phyloP scores from a whole-genome alignment of 2,797 vertebrate genomes.

The Chiloscyllium punctatum region DNA sequence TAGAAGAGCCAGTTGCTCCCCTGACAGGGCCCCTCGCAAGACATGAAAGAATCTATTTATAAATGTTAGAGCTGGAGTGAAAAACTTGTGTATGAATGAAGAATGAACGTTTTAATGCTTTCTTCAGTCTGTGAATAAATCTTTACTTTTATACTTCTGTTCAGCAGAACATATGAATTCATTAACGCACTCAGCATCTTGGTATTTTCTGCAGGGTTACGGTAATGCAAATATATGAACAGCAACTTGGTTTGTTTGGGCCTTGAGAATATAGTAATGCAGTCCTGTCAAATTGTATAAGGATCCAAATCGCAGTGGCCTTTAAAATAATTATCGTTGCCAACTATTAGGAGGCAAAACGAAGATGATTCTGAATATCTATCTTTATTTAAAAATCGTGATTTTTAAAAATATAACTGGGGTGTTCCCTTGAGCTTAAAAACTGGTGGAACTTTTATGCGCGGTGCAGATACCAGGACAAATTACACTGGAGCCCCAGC shows the following conservation, averaged over 20 bases:
- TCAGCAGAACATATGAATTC: slow-evolving; percentile 1
- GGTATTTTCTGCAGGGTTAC: background rate
- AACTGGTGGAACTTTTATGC: background rate
- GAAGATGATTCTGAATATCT: background rate
- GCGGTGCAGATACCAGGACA: background rate
- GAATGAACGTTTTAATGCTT: slow-evolving; percentile 30
- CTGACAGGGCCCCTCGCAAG: slow-evolving; percentile 24
- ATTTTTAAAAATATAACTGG: background rate
- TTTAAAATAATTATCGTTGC: background rate
- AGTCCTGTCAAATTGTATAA: background rate
- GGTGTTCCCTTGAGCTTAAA: background rate
- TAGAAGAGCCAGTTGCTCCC: slow-evolving; percentile 31
- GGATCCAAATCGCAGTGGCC: background rate
- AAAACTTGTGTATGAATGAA: slow-evolving; percentile 33
- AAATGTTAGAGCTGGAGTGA: slow-evolving; percentile 32
- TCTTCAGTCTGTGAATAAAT: slow-evolving; percentile 25
- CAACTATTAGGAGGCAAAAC: background rate
- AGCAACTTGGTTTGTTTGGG: background rate
- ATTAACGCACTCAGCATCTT: background rate
- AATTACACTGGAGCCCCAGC: background rate
- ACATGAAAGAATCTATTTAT: slow-evolving; percentile 39
- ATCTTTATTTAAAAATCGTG: background rate
- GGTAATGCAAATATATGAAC: background rate
- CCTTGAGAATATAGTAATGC: background rate
- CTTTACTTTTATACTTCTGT: slow-evolving; percentile 32